Evolutionary conservation across 2,888 invertebrate genomes (phyloP), one percentile per base, ranked within the genome.

Genomic region (Eupithecia exiguata): DNA sequence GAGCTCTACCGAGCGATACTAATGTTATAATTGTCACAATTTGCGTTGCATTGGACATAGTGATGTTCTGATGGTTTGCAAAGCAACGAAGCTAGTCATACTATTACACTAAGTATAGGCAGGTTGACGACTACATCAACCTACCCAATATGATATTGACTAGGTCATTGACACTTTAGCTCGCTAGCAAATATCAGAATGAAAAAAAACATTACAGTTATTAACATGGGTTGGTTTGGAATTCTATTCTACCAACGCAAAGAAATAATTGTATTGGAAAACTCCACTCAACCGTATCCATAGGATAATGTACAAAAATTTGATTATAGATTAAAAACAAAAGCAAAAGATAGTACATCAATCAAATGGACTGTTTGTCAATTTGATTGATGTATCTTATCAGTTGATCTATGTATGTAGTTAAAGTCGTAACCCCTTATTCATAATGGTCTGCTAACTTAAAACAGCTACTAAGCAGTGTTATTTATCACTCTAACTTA

Each of bases 11-110:
- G 83, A 84, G 83, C 83, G 82, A 79, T 83, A 82, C 86, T 83
- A 86, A 87, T 85, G 80, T 83, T 88, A 87, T 90, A 89, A 91
- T 90, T 90, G 88, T 84, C 79, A 86, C 88, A 88, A 88, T 89
- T 87, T 85, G 82, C 82, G 83, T 83, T 81, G 77, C 68, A 69
- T 58, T 53, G 43, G 14, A 43, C 63, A 10, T 65, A 69, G 58
- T 36, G 49, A 74, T 40, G 68, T 30, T 25, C 14, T 6, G 49
- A 65, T 36, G 21, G 46, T 25, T 66, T 43, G 25, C 40, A 40
- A 21, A 66, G 6, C 62, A 62, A 35, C 58, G 4, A 12, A 4
- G 30, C 1, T 14, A 16, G 14, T 62, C 1, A 7, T 6, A 35
- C 18, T 16, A 5, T 62, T 16, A 35, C n/a, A n/a, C 16, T 25